Evolutionary conservation across 1,140 invertebrate genomes (phyloP).

Genomic region (Pogonomyrmex barbatus): DNA sequence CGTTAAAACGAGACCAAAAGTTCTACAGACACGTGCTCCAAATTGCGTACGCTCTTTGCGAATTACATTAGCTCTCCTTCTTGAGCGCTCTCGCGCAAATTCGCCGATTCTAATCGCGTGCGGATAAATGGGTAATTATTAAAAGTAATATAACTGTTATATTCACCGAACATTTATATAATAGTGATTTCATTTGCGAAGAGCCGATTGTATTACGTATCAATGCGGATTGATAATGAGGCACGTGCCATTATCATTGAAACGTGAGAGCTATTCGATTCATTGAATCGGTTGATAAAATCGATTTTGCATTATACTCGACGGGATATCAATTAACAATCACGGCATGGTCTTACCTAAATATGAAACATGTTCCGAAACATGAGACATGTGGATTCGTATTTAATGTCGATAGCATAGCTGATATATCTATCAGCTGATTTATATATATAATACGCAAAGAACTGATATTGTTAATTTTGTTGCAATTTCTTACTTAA

Average conservation of each 20-base stretch:
- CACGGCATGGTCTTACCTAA: slow-evolving; percentile 28
- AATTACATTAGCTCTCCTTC: neutral
- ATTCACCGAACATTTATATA: neutral
- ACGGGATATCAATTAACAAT: slow-evolving; percentile 49
- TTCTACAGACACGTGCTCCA: neutral
- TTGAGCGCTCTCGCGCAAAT: neutral
- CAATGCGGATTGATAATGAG: slow-evolving; percentile 31
- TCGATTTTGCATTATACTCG: slow-evolving; percentile 42
- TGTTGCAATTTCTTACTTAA: no score
- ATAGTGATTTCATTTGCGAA: neutral
- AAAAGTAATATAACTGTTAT: neutral
- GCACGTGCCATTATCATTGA: slow-evolving; percentile 59
- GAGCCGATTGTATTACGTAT: slow-evolving; percentile 32
- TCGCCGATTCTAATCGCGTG: neutral
- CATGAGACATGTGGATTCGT: neutral
- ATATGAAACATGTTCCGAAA: slow-evolving; percentile 49
- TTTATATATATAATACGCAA: neutral
- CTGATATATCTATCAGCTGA: slow-evolving; percentile 3
- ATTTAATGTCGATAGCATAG: slow-evolving; percentile 3
- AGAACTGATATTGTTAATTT: no score
- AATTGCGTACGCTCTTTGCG: neutral
- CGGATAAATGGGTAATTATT: neutral
- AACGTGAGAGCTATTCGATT: slow-evolving; percentile 28
- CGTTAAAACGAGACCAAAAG: neutral
- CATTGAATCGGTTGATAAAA: slow-evolving; percentile 29